Base-by-base conservation (phyloP, 92 coral and sea anemone genomes). In the Pocillopora grandis region DNA sequence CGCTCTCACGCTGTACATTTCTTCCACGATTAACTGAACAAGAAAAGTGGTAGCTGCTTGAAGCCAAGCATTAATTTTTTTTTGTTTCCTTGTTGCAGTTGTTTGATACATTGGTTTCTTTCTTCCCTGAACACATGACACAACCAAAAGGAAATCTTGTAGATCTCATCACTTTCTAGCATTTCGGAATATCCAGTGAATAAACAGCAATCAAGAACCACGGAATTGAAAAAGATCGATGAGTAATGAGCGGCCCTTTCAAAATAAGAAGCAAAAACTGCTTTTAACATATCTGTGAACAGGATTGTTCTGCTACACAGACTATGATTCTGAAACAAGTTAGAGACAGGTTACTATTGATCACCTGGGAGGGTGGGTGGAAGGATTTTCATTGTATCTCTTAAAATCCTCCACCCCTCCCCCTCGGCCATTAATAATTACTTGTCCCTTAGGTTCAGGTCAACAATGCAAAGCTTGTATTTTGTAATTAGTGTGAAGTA, bases 51-150 rank as follows among this genome's bases (percentile, higher is more conserved):
- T 0, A 0, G 52, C 5, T 42, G 0, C 52, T 42, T 42, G 2
- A 3, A 42, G 52, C 52, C 52, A 42, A 42, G 52, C 52, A 1
- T 42, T 42, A 1, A 3, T 42, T 42, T 42, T 42, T 42, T 35
- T 9, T 57, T 55, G 75, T 20, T 66, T 76, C 0, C n/a, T 12
- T 75, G 85, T 84, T 71, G 62, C 92, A 96, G 98, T 92, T 96
- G 49, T 96, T 94, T 69, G 96, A 96, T 80, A 90, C 86, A 13
- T 92, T 96, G 57, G 98, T 96, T 18, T 82, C 89, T 37, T 96
- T 90, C 85, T 96, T 96, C 72, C 98, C 98, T 1, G 98, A 94
- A 48, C 88, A 86, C 82, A 96, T 96, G 98, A 91, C 98, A 9
- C 98, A 96, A 52, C 98, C 98, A 37, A 96, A 87, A 74, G 98